A percentile compares a stretch with the other conserved stretches of the same genome.
These are phyloP conservation scores for Oncorhynchus nerka DNA, from an alignment of 2,113 vertebrate species.

Conservation along the genomic window DNA sequence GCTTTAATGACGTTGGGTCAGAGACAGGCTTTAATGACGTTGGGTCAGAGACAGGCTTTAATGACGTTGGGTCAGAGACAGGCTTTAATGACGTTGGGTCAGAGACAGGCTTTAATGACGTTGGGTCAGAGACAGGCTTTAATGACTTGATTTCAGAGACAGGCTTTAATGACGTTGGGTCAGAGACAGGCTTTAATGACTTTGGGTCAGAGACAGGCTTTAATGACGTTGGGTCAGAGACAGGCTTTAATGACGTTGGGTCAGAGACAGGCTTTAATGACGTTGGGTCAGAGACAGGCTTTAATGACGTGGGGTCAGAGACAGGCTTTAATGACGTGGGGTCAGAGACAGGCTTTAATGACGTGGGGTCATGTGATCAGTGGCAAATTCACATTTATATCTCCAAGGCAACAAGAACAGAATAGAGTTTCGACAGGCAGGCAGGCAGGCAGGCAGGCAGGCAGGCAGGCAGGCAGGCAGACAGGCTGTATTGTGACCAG, in stretches of 20 bases:
- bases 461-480: too few relatives aligned
- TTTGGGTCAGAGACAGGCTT: too few relatives aligned
- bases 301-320: background rate
- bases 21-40: too few relatives aligned
- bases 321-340: too few relatives aligned
- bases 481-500: background rate
- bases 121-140: background rate
- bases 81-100: too few relatives aligned
- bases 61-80: background rate
- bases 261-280: too few relatives aligned
- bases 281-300: too few relatives aligned
- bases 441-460: background rate
- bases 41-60: too few relatives aligned
- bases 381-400: background rate
- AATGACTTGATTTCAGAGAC: too few relatives aligned
- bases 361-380: background rate
- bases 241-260: background rate
- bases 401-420: background rate
- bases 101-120: background rate
- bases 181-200: too few relatives aligned
- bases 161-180: too few relatives aligned
- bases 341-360: background rate
- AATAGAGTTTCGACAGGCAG: background rate
- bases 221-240: background rate
- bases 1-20: too few relatives aligned